Conservation (phyloP, 2,113 vertebrate genomes). For the Tapirus terrestris region DNA sequence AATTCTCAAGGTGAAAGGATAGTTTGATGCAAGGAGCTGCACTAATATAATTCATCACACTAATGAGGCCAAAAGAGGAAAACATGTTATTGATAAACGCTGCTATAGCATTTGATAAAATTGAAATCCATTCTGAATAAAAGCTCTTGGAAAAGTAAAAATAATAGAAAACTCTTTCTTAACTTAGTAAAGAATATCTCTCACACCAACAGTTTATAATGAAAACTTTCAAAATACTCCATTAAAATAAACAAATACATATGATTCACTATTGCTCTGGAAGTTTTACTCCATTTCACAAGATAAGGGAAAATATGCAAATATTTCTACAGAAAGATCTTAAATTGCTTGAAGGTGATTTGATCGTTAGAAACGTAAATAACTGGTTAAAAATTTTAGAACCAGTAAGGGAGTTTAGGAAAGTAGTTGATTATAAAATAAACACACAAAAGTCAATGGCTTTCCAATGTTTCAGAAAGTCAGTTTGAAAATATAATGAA, state of each 20-base stretch:
- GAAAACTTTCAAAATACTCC: slow-evolving; percentile 33
- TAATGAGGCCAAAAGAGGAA: neutral
- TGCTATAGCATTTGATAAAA: neutral
- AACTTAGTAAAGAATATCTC: neutral
- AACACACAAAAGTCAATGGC: neutral
- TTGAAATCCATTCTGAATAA: neutral
- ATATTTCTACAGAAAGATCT: neutral
- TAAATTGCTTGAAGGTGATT: slow-evolving; percentile 6
- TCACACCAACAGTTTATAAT: neutral
- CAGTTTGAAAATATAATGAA: neutral
- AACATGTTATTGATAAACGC: neutral
- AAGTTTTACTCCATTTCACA: neutral
- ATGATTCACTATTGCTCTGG: neutral
- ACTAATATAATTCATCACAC: neutral
- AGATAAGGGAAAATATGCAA: neutral
- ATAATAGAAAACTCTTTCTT: neutral
- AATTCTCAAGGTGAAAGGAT: neutral
- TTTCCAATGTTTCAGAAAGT: neutral
- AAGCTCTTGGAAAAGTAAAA: neutral
- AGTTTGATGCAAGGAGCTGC: neutral
- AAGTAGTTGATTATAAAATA: neutral
- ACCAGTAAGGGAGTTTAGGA: neutral
- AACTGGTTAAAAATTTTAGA: neutral
- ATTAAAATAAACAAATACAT: slow-evolving; percentile 2
- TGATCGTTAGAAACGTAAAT: slow-evolving; percentile 10